Percentiles rank a stretch among this genome's conserved stretches.
These are phyloP conservation scores for Agriotes lineatus DNA, from an alignment of 2,888 invertebrate genomes.

Conservation along the genomic window DNA sequence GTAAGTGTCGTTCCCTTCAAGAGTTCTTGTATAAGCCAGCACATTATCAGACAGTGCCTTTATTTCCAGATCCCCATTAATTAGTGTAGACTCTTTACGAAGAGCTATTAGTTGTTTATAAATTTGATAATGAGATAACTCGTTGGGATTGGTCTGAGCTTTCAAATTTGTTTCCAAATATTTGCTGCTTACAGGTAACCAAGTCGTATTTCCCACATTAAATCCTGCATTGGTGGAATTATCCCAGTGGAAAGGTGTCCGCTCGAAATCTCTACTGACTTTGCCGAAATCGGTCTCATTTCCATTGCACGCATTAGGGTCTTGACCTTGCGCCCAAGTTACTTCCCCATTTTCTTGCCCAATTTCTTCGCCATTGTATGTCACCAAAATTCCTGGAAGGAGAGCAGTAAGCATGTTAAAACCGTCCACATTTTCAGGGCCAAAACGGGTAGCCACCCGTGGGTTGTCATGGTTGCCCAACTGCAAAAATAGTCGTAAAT, in stretches of 20 bases:
- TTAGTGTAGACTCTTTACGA: constrained; percentile 68
- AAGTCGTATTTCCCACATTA: constrained; percentile 67
- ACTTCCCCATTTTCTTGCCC: constrained; percentile 75
- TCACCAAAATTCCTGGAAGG: constrained; percentile 86
- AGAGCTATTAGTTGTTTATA: constrained; percentile 72
- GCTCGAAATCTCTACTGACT: constrained; percentile 77
- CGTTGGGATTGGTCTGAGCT: constrained; percentile 63
- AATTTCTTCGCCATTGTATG: constrained; percentile 90
- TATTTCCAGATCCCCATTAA: constrained; percentile 64
- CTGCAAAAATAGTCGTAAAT: constrained; percentile 46
- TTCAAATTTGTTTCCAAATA: constrained; percentile 73
- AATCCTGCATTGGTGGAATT: constrained; percentile 72
- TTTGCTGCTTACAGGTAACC: constrained; percentile 78
- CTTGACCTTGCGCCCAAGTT: constrained; percentile 66
- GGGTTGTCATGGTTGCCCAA: constrained; percentile 85
- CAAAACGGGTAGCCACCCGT: constrained; percentile 79
- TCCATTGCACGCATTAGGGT: constrained; percentile 71
- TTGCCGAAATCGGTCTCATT: constrained; percentile 69
- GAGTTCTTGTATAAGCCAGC: constrained; percentile 49
- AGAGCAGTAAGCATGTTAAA: constrained; percentile 86
- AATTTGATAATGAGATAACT: constrained; percentile 72
- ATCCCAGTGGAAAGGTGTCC: constrained; percentile 88
- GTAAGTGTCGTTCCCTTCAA: constrained; percentile 35
- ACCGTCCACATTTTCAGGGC: constrained; percentile 77
- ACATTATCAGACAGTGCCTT: constrained; percentile 32